Conservation (phyloP, 2,113 vertebrate genomes). For the Phyllostomus hastatus region DNA sequence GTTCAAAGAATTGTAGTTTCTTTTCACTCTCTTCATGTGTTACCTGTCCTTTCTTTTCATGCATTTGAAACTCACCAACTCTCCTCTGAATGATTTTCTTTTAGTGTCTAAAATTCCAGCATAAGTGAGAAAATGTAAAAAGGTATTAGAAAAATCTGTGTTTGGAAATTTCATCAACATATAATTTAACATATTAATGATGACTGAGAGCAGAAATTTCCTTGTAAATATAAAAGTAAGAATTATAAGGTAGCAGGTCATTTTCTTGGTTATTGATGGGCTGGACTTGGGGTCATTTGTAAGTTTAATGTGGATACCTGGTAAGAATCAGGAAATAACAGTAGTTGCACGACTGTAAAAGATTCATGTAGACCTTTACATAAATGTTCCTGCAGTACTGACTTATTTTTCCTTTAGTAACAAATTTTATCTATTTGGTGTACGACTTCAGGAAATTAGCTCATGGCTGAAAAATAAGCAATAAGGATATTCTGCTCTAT, state of each 20-base stretch:
- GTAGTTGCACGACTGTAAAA: neutral
- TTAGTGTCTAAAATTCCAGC: slow-evolving; percentile 21
- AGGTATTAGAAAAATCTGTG: slow-evolving; percentile 27
- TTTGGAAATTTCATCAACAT: slow-evolving; percentile 36
- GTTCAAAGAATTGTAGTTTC: slow-evolving; percentile 46
- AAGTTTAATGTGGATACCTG: neutral
- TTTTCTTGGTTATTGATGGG: neutral
- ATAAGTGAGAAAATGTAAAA: slow-evolving; percentile 23
- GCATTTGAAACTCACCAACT: slow-evolving; percentile 31
- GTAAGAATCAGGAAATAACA: neutral
- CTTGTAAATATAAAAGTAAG: slow-evolving; percentile 18
- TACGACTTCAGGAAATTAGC: neutral
- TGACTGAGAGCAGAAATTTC: slow-evolving; percentile 19
- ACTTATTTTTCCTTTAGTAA: neutral
- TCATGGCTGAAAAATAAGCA: neutral
- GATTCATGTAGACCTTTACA: neutral
- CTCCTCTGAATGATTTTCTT: neutral
- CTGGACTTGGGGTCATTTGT: neutral
- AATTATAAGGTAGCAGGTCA: neutral
- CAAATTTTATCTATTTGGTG: neutral
- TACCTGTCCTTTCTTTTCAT: slow-evolving; percentile 34
- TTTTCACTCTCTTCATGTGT: slow-evolving; percentile 1
- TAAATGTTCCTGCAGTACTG: neutral
- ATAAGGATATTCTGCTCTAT: neutral
- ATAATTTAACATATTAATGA: slow-evolving; percentile 13